phyloP scores from a whole-genome alignment of 2,113 vertebrate genomes.

The Aldabrachelys gigantea region DNA sequence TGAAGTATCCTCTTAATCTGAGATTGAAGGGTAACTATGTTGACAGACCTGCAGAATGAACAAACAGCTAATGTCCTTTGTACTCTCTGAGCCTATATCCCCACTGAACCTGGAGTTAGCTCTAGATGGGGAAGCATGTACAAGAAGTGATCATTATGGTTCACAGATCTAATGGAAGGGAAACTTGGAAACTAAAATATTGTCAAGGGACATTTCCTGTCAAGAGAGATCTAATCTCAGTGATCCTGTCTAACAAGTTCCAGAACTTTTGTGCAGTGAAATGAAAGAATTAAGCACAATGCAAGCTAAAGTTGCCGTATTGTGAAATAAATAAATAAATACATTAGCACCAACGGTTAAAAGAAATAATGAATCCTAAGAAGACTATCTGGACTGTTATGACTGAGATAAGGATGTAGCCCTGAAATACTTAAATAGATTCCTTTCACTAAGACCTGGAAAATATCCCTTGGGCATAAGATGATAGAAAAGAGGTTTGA shows the following conservation, averaged over 20 bases:
- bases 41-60: conserved; percentile 20
- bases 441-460: conserved; percentile 52
- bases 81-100: conserved; percentile 20
- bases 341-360: not conserved
- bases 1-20: conserved; percentile 14
- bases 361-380: conserved; percentile 49
- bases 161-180: conserved; percentile 18
- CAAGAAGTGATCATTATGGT: conserved; percentile 34
- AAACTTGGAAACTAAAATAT: conserved; percentile 25
- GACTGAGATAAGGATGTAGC: conserved; percentile 43
- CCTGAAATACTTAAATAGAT: conserved; percentile 30
- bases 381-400: not conserved
- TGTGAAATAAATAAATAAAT: conserved; percentile 30
- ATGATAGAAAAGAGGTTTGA: conserved; percentile 27
- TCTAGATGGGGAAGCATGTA: conserved; percentile 27
- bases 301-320: not conserved
- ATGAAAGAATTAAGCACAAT: not conserved
- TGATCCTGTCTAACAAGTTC: not conserved
- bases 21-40: conserved; percentile 2
- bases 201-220: not conserved
- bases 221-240: conserved; percentile 5
- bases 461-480: conserved; percentile 33
- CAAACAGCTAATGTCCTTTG: not conserved
- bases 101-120: conserved; percentile 7
- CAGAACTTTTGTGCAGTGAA: conserved; percentile 15